A percentile compares a stretch with the other conserved stretches of the same genome.
These are phyloP conservation scores for Diarsia dahlii DNA, from an alignment of 2,888 invertebrate genomes.

Conservation along the genomic window DNA sequence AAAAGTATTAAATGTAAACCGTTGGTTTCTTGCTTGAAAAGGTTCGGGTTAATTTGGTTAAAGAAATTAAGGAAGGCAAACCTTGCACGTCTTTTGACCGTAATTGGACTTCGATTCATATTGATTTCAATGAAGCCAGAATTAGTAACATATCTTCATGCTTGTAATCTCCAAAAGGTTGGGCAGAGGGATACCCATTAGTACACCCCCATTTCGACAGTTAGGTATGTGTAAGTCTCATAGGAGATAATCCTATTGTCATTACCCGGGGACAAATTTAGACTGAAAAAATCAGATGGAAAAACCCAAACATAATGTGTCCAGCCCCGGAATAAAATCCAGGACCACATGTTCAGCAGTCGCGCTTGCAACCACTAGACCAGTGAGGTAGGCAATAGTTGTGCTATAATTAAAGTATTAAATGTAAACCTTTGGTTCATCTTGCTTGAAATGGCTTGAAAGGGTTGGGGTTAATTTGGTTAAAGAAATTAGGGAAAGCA, in stretches of 20 bases:
- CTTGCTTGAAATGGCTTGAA: conserved; percentile 7
- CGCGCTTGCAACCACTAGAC: too few species aligned
- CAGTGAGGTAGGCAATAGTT: not conserved
- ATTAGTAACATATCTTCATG: too few species aligned
- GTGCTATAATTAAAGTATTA: conserved; percentile 24
- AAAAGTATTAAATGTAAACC: conserved; percentile 25
- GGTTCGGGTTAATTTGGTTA: conserved; percentile 2
- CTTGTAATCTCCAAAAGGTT: too few species aligned
- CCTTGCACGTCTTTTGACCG: not conserved
- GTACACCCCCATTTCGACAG: too few species aligned
- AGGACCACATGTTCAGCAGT: too few species aligned
- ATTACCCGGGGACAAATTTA: too few species aligned
- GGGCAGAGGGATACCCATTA: too few species aligned
- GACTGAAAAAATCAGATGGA: too few species aligned
- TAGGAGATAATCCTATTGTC: too few species aligned
- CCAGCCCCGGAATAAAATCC: too few species aligned
- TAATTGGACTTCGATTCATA: not conserved
- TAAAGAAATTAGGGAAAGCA: not conserved
- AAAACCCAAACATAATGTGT: too few species aligned
- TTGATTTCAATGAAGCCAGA: not conserved
- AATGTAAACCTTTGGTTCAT: conserved; percentile 20
- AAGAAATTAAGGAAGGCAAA: not conserved
- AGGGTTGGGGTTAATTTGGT: conserved; percentile 1
- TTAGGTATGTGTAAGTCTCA: too few species aligned
- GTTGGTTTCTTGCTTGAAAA: conserved; percentile 11